Conservation (phyloP, 1,140 invertebrate genomes). For the Lordiphosa clarofinis region DNA sequence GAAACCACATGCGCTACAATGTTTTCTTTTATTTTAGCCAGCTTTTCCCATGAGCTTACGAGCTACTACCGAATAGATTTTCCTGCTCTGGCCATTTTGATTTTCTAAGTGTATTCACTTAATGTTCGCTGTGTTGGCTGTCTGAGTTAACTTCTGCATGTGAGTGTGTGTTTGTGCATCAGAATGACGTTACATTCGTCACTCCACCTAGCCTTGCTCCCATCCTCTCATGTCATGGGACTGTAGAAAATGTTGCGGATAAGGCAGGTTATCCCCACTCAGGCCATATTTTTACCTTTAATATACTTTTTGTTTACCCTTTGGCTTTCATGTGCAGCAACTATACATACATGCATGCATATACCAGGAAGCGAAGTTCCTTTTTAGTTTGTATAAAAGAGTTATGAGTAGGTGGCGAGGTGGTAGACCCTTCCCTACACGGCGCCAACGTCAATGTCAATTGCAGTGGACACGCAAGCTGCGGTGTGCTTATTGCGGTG, state of each 20-base stretch:
- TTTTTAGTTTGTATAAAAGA: constrained; percentile 9
- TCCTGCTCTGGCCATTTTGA: too few relatives aligned
- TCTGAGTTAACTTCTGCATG: not conserved
- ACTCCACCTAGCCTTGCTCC: constrained; percentile 1
- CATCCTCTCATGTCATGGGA: not conserved
- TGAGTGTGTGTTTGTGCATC: constrained; percentile 2
- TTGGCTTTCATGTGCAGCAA: constrained; percentile 13
- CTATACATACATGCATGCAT: too few relatives aligned
- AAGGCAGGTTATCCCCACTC: constrained; percentile 8
- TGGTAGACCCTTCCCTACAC: constrained; percentile 1
- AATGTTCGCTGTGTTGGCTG: too few relatives aligned
- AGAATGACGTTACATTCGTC: constrained; percentile 7
- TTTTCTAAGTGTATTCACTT: too few relatives aligned
- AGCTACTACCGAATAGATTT: too few relatives aligned
- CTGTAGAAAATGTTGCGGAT: constrained; percentile 9
- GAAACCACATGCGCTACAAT: too few relatives aligned
- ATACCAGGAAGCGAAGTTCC: constrained; percentile 2
- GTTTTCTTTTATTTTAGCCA: too few relatives aligned
- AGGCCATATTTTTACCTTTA: constrained; percentile 8
- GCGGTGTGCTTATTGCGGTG: constrained; percentile 10
- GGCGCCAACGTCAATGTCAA: constrained; percentile 14
- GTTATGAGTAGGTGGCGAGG: not conserved
- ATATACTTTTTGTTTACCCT: constrained; percentile 12
- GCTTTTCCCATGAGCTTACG: too few relatives aligned
- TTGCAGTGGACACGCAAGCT: constrained; percentile 11